Evolutionary conservation across 92 coral and sea anemone species (phyloP).

Genomic region (Zoanthus gigantus): DNA sequence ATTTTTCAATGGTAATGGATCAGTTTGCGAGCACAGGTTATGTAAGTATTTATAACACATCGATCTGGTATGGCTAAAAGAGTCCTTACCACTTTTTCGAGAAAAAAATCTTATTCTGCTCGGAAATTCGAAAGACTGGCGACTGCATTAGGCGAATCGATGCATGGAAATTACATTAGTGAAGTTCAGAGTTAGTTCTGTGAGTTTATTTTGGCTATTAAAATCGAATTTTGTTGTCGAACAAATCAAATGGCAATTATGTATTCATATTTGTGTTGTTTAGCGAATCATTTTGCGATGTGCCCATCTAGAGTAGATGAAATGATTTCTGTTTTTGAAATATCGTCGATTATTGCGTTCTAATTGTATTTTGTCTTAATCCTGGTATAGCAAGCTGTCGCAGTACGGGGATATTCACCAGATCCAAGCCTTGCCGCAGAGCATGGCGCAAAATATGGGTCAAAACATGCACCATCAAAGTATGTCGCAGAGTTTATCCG

Average conservation of each 20-base stretch:
- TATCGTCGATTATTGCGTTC: constrained; percentile 9
- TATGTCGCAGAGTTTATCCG: constrained; percentile 76
- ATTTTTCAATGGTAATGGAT: constrained; percentile 79
- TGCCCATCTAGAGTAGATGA: constrained; percentile 41
- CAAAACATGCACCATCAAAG: constrained; percentile 49
- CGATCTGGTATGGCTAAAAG: constrained; percentile 61
- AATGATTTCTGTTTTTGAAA: constrained; percentile 34
- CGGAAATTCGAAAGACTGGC: background rate
- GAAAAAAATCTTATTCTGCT: constrained; percentile 36
- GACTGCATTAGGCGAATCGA: background rate
- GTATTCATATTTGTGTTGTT: constrained; percentile 26
- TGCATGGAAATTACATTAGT: background rate
- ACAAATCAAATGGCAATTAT: constrained; percentile 11
- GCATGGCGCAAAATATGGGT: constrained; percentile 79
- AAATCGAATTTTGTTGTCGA: constrained; percentile 14
- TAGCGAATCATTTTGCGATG: constrained; percentile 17
- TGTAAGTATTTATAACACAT: constrained; percentile 77
- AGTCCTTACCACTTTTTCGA: constrained; percentile 60
- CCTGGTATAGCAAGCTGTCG: constrained; percentile 85
- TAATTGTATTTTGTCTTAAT: constrained; percentile 16
- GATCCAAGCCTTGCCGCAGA: constrained; percentile 80
- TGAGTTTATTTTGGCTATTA: background rate
- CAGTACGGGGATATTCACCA: constrained; percentile 80
- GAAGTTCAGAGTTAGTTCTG: background rate
- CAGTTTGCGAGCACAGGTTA: constrained; percentile 46